Evolutionary conservation across 2,888 invertebrate species (phyloP).

Genomic region (Iphiclides podalirius): DNA sequence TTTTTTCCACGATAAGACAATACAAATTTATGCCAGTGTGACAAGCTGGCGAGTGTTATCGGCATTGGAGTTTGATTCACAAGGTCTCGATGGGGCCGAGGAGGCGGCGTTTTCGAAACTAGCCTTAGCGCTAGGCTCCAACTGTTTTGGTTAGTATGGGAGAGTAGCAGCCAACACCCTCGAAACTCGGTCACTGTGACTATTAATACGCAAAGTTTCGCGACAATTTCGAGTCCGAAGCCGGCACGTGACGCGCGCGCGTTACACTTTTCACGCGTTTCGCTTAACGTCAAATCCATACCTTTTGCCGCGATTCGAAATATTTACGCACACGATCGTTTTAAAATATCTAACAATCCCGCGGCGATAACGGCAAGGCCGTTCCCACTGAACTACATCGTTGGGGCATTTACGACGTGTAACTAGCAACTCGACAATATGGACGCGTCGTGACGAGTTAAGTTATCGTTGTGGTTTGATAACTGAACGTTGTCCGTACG

Average conservation of each 20-base stretch:
- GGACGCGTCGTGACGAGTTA: background rate
- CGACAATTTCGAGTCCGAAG: no score
- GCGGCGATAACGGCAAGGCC: constrained; percentile 62
- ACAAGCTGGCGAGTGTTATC: constrained; percentile 71
- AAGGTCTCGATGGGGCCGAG: constrained; percentile 63
- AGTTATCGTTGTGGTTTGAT: constrained; percentile 7
- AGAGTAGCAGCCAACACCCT: background rate
- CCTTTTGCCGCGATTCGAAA: constrained; percentile 22
- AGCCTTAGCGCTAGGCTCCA: constrained; percentile 10
- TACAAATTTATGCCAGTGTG: constrained; percentile 76
- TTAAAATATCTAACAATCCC: constrained; percentile 44
- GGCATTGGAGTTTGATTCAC: constrained; percentile 58
- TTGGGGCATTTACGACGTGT: constrained; percentile 35
- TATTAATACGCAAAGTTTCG: no score
- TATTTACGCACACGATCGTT: constrained; percentile 36
- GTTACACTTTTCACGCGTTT: constrained; percentile 11
- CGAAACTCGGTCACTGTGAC: no score
- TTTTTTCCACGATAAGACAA: constrained; percentile 66
- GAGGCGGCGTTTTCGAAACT: constrained; percentile 41
- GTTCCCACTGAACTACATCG: constrained; percentile 52
- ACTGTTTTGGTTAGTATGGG: background rate
- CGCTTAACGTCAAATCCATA: constrained; percentile 13
- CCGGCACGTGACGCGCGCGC: no score
- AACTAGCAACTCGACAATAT: background rate
- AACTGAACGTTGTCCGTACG: background rate